Base-by-base conservation (phyloP, 1,140 invertebrate genomes). In the Drosophila sulfurigaster region DNA sequence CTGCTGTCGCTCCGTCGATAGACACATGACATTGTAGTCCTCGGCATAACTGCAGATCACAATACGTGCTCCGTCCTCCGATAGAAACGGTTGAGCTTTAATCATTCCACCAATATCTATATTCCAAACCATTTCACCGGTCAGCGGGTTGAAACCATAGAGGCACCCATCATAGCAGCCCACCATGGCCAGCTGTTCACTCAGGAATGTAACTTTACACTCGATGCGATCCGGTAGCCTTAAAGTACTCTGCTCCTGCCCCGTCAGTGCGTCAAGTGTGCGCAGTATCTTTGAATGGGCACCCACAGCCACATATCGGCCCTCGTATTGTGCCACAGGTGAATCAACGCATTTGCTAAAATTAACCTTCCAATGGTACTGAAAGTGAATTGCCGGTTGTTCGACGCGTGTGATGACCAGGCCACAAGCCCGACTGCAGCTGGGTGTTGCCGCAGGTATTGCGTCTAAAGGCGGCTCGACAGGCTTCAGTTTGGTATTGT, bases 281-380 rank as follows among this genome's bases (percentile, higher is more conserved):
- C 79, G 64, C 38, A 91, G 11, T 67, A 83, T 58, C n/a, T 87
- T 76, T 4, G 92, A 92, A 69, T 92, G 91, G 5, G 91, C 79
- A 0, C 87, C 91, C n/a, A 92, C 83, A 11, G 69, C 78, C 6
- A 92, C 16, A 49, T 48, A 80, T 2, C 59, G 69, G 56, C 83
- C 87, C 65, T 92, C 77, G 66, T 70, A 72, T 45, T 87, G 67
- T 15, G 94, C 56, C 1, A 91, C 94, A n/a, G 93, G 92, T 25
- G 94, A 93, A 92, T 95, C 94, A 1, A 95, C 89, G 83, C 94
- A 95, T 81, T 95, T 95, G 48, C 85, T 85, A 35, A 94, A 91
- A 80, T 94, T 81, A 49, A 91, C 92, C 60, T 91, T 93, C 93
- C 93, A 94, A 28, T 79, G 51, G 3, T 81, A 67, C 28, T 86